Conservation (phyloP, 2,113 vertebrate genomes). For the Pseudorectes ferrugineus region DNA sequence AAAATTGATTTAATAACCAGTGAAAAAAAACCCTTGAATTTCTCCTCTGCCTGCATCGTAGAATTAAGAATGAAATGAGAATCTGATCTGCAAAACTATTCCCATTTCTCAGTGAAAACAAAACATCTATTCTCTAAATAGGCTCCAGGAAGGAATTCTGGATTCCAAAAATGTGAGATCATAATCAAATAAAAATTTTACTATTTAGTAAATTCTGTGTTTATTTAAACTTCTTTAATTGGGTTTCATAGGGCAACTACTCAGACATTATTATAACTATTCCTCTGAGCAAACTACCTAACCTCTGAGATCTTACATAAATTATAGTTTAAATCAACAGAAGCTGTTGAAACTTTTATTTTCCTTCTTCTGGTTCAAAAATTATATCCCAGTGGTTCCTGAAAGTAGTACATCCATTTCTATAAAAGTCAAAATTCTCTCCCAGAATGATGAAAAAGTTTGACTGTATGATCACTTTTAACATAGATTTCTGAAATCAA, state of each 20-base stretch:
- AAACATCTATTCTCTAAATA: background rate
- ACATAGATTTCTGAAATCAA: background rate
- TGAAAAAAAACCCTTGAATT: background rate
- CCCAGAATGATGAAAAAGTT: background rate
- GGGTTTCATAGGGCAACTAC: background rate
- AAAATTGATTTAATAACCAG: background rate
- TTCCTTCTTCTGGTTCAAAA: background rate
- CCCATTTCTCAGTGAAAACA: background rate
- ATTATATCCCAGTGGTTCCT: background rate
- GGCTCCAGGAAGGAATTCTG: background rate
- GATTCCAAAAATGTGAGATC: background rate
- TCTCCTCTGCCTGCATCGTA: fast-evolving
- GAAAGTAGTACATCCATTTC: background rate
- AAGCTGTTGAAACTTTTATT: background rate
- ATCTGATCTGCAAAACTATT: background rate
- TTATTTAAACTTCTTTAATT: background rate
- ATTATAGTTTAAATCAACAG: background rate
- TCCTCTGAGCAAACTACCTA: background rate
- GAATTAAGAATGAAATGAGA: background rate
- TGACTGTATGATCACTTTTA: background rate
- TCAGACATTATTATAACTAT: background rate
- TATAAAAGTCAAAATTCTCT: background rate
- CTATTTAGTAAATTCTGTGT: background rate
- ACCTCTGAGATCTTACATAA: background rate
- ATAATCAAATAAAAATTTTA: background rate